A percentile compares a stretch with the other conserved stretches of the same genome.
Evolutionary conservation across 2,113 vertebrate species (phyloP).

Genomic region (Epinephelus cyanopodus): DNA sequence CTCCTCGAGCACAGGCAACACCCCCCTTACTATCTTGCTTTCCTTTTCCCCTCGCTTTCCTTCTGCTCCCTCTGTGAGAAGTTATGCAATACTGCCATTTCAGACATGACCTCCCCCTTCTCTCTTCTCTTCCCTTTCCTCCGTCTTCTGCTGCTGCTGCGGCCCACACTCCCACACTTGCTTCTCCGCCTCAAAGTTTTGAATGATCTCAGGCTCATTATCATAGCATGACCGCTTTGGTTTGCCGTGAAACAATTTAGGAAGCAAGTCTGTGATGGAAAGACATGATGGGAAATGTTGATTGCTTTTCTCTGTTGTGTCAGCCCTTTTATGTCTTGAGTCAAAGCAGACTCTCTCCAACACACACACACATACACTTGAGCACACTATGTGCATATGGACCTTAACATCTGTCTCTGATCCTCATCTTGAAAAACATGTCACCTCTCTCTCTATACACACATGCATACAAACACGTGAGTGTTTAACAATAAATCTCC

Average conservation of each 20-base stretch:
- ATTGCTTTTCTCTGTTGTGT: neutral
- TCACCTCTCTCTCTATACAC: slow-evolving; percentile 7
- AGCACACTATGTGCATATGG: neutral
- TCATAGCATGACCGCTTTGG: neutral
- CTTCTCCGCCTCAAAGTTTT: slow-evolving; percentile 30
- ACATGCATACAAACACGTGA: neutral
- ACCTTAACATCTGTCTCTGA: slow-evolving; percentile 36
- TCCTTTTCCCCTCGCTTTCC: slow-evolving; percentile 61
- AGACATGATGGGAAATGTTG: slow-evolving; percentile 22
- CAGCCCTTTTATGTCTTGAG: neutral
- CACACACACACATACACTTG: neutral
- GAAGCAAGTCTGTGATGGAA: slow-evolving; percentile 2
- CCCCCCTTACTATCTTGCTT: slow-evolving; percentile 36
- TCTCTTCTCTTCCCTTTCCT: slow-evolving; percentile 22
- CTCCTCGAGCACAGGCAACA: slow-evolving; percentile 60
- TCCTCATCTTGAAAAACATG: slow-evolving; percentile 49
- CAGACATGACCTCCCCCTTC: slow-evolving; percentile 62
- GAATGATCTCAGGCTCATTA: slow-evolving; percentile 14
- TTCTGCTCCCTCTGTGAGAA: slow-evolving; percentile 57
- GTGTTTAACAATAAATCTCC: slow-evolving; percentile 30
- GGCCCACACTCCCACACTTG: slow-evolving; percentile 34
- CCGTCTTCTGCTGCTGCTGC: slow-evolving; percentile 37
- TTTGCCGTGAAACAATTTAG: neutral
- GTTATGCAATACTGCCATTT: slow-evolving; percentile 83
- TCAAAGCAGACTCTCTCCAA: neutral